These are phyloP conservation scores for Sylvia atricapilla DNA, from an alignment of 2,113 vertebrate genomes.

Conservation along the genomic window DNA sequence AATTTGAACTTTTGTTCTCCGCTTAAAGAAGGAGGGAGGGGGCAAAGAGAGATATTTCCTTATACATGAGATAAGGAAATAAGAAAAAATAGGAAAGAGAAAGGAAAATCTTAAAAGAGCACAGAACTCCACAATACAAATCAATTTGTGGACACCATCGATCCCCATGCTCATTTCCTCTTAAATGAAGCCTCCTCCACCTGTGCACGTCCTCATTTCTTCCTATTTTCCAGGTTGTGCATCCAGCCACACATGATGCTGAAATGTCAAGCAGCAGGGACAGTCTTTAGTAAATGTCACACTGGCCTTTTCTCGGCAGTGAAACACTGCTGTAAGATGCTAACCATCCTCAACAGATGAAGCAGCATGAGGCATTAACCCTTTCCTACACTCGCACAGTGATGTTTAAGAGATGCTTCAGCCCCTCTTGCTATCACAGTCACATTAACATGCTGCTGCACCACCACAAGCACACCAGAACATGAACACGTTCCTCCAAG, in stretches of 20 bases:
- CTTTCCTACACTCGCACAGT: background rate
- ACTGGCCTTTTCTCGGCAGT: conserved; percentile 15
- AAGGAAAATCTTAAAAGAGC: background rate
- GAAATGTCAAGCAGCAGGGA: conserved; percentile 12
- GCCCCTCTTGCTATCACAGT: background rate
- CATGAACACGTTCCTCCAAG: background rate
- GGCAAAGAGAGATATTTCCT: background rate
- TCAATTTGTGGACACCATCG: background rate
- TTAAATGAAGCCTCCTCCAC: accelerated
- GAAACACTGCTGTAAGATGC: background rate
- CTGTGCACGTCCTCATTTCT: background rate
- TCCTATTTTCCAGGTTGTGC: background rate
- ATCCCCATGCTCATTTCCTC: background rate
- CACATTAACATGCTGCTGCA: background rate
- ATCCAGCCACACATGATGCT: background rate
- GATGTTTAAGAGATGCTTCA: background rate
- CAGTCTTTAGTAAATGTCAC: conserved; percentile 41
- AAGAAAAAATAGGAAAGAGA: background rate
- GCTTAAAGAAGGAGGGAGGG: background rate
- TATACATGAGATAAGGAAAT: background rate
- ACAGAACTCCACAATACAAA: background rate
- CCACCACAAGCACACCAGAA: background rate
- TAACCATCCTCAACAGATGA: conserved; percentile 8
- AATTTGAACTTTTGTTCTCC: background rate
- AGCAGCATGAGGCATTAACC: background rate